phyloP scores from a whole-genome alignment of 2,113 vertebrate genomes.

The Caretta caretta region DNA sequence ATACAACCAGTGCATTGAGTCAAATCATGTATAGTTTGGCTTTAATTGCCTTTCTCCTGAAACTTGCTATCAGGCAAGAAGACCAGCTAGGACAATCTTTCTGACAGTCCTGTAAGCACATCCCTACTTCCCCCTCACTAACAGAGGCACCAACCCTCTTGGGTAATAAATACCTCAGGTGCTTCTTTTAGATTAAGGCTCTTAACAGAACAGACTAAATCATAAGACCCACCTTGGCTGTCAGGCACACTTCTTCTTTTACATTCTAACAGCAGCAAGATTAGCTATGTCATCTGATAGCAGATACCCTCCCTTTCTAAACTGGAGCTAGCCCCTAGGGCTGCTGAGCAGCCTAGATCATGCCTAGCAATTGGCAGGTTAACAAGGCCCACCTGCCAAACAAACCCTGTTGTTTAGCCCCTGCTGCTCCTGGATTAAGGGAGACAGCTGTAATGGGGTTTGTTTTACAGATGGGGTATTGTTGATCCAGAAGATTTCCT shows the following conservation, averaged over 20 bases:
- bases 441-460: background rate
- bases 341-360: background rate
- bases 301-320: background rate
- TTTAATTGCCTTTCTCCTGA: background rate
- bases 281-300: background rate
- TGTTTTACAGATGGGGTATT: background rate
- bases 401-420: background rate
- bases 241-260: background rate
- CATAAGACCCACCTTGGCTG: background rate
- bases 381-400: background rate
- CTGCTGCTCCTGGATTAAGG: background rate
- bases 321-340: background rate
- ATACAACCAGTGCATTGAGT: background rate
- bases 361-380: background rate
- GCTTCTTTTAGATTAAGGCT: background rate
- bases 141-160: background rate
- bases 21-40: background rate
- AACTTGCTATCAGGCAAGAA: background rate
- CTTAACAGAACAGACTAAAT: background rate
- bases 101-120: background rate
- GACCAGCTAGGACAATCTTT: background rate
- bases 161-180: background rate
- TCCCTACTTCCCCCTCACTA: too few species aligned
- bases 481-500: background rate
- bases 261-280: background rate